Evolutionary conservation across 2,888 invertebrate genomes (phyloP), one percentile per base, ranked within the genome.

Genomic region (Lucinisca nassula): DNA sequence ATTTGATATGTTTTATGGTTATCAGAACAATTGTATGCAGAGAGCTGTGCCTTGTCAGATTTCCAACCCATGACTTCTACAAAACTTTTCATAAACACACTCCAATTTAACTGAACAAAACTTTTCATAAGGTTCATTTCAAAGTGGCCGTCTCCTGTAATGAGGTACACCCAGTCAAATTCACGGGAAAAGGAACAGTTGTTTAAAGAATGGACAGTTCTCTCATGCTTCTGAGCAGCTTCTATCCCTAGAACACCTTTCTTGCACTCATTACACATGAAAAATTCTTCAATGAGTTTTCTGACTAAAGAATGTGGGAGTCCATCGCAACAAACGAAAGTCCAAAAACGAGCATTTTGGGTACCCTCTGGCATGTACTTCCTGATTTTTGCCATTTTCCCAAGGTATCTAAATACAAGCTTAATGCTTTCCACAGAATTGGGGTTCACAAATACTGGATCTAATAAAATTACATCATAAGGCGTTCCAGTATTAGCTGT

Each of bases 1-100:
- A 81, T n/a, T 38, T 80, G 76, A 76, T 77, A 85, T 40, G 72
- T 72, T 49, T 85, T 85, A n/a, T 85, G 85, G 32, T 80, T 67
- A 72, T 85, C 85, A 40, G 70, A 49, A 37, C 80, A 85, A 17
- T 35, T 51, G 30, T 55, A 21, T 30, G 76, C 80, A 38, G 27
- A 35, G 8, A 45, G n/a, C 24, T 80, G 70, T 24, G 85, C 80
- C 37, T 76, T 76, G 30, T 80, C 80, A n/a, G 85, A 80, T 32
- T 8, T 51, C n/a, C 8, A 85, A 24, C 85, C 80, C 80, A 80
- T 85, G 1, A 49, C 17, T 32, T 84, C 67, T 14, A 49, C 55
- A 61, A 79, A 75, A 1, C 21, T 17, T 61, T 79, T 79, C 74
- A 79, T 79, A 37, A 79, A 79, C 61, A 75, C 75, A 24, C n/a